Conservation (phyloP, 2,797 vertebrate genomes). For the Smutsia temminckii region DNA sequence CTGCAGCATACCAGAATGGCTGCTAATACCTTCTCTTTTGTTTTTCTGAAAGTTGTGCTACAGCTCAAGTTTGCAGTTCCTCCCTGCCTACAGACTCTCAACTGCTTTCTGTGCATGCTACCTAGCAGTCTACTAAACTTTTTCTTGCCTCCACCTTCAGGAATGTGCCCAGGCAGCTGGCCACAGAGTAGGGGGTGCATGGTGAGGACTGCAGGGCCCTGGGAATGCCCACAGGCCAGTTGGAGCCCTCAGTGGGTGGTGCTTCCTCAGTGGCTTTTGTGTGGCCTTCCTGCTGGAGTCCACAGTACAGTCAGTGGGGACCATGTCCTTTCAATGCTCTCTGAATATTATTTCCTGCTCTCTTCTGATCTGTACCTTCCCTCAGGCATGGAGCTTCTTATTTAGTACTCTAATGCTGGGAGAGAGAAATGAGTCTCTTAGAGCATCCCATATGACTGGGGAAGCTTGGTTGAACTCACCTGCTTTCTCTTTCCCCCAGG, state of each 20-base stretch:
- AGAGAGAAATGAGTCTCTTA: neutral
- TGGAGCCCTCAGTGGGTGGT: neutral
- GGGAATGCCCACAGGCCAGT: neutral
- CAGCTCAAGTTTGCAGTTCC: neutral
- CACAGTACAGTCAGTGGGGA: neutral
- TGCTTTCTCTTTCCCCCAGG: neutral
- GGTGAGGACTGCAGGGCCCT: too few relatives aligned
- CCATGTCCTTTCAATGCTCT: neutral
- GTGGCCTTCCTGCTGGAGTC: neutral
- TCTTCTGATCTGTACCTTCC: neutral
- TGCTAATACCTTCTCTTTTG: neutral
- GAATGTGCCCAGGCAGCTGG: neutral
- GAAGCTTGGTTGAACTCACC: neutral
- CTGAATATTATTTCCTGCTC: neutral
- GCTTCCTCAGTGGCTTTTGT: neutral
- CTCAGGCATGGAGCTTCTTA: neutral
- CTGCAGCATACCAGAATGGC: neutral
- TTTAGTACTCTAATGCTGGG: neutral
- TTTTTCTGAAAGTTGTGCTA: neutral
- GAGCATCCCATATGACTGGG: neutral
- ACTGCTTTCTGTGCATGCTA: neutral
- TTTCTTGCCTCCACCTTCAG: neutral
- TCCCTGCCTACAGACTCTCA: too few relatives aligned
- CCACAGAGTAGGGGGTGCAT: neutral
- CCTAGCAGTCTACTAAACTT: neutral